A percentile compares a stretch with the other conserved stretches of the same genome.
Evolutionary conservation across 2,797 vertebrate genomes (phyloP).

Genomic region (Forpus xanthops): DNA sequence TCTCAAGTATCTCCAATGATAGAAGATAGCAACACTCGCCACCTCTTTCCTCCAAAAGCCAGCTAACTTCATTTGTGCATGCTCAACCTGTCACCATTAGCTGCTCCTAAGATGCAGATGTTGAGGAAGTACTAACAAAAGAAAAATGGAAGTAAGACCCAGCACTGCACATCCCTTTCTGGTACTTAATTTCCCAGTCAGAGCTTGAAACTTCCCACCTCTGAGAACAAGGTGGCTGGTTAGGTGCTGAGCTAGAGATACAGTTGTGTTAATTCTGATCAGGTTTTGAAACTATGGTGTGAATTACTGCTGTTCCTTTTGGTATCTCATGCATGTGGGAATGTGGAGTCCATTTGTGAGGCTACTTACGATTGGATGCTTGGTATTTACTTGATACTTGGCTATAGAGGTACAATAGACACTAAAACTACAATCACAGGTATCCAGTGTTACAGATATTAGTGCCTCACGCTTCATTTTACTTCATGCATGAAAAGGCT

Average conservation of each 20-base stretch:
- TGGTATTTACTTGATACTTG: neutral
- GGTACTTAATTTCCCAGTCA: neutral
- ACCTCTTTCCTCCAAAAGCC: neutral
- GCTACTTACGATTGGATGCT: neutral
- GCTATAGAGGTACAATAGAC: neutral
- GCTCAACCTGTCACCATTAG: neutral
- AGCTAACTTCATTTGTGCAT: neutral
- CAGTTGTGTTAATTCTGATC: neutral
- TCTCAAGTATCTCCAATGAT: neutral
- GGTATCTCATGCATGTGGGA: fast-evolving
- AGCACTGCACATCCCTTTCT: neutral
- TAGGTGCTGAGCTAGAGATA: neutral
- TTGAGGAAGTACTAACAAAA: neutral
- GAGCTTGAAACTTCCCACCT: neutral
- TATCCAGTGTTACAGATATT: neutral
- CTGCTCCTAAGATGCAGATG: neutral
- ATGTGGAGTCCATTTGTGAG: neutral
- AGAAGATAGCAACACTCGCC: neutral
- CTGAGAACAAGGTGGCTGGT: neutral
- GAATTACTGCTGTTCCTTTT: neutral
- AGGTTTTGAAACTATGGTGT: neutral
- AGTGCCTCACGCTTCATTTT: neutral
- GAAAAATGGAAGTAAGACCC: neutral
- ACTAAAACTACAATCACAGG: neutral
- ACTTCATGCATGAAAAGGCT: neutral